Conservation (phyloP, 2,797 vertebrate species). For the Austrolebias charrua region DNA sequence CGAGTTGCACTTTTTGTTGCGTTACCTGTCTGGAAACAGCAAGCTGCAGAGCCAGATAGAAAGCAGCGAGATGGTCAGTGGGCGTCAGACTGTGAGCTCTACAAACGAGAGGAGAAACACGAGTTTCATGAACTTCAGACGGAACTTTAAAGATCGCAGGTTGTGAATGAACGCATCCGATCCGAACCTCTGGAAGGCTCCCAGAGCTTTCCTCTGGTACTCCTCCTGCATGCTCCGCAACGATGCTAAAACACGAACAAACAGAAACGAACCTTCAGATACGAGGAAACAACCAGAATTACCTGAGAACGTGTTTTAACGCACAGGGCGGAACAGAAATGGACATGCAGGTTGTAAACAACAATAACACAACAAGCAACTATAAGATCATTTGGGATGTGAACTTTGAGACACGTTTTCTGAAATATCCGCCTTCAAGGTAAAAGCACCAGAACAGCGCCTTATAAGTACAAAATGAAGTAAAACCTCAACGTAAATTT, state of each 20-base stretch:
- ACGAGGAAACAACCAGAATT: neutral
- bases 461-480: too few species aligned
- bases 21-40: constrained; percentile 97
- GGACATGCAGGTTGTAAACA: too few species aligned
- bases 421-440: too few species aligned
- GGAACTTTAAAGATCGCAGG: constrained; percentile 38
- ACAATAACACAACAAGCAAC: too few species aligned
- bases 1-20: neutral
- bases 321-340: too few species aligned
- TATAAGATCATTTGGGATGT: too few species aligned
- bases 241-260: constrained; percentile 81
- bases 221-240: constrained; percentile 93
- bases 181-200: constrained; percentile 95
- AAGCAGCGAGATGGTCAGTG: constrained; percentile 93
- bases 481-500: too few species aligned
- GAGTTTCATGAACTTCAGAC: constrained; percentile 13
- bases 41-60: constrained; percentile 95
- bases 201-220: constrained; percentile 95
- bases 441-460: too few species aligned
- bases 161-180: constrained; percentile 7
- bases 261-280: constrained; percentile 1
- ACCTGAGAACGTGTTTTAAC: neutral
- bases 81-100: constrained; percentile 97
- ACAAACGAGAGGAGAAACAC: constrained; percentile 20
- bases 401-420: too few species aligned